phyloP scores from a whole-genome alignment of 2,797 vertebrate species.

The Oreochromis grahami region DNA sequence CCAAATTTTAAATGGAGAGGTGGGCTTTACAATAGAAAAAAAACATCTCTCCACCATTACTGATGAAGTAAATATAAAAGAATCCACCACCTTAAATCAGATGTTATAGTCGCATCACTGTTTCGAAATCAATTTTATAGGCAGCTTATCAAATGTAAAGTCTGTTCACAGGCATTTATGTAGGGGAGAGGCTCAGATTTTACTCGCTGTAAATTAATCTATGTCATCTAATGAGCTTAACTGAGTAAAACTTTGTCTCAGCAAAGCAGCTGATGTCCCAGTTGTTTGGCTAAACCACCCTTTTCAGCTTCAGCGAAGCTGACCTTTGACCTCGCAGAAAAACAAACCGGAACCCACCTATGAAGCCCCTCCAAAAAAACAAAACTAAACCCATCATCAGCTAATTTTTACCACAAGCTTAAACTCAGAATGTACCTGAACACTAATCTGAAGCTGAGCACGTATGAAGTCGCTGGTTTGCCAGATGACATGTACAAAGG shows the following conservation, averaged over 20 bases:
- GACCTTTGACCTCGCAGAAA: background rate
- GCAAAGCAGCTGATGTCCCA: background rate
- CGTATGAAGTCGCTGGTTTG: rapidly evolving
- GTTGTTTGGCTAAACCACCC: background rate
- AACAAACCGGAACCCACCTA: background rate
- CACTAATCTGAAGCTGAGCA: background rate
- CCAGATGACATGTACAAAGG: background rate
- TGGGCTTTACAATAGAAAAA: background rate
- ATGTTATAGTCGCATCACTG: background rate
- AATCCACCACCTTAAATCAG: background rate
- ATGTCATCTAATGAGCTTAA: background rate
- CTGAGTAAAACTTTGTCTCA: background rate
- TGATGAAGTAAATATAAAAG: background rate
- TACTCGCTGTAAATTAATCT: background rate
- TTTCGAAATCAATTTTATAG: background rate
- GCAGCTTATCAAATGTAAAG: background rate
- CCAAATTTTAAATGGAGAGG: background rate
- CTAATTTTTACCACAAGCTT: background rate
- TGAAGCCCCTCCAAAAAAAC: background rate
- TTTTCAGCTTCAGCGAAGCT: background rate
- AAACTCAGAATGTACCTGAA: background rate
- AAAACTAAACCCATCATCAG: background rate
- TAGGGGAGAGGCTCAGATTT: background rate
- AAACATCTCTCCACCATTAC: background rate
- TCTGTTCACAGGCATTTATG: background rate